Evolutionary conservation across 2,797 vertebrate genomes (phyloP).

Genomic region (Antennarius maculatus): DNA sequence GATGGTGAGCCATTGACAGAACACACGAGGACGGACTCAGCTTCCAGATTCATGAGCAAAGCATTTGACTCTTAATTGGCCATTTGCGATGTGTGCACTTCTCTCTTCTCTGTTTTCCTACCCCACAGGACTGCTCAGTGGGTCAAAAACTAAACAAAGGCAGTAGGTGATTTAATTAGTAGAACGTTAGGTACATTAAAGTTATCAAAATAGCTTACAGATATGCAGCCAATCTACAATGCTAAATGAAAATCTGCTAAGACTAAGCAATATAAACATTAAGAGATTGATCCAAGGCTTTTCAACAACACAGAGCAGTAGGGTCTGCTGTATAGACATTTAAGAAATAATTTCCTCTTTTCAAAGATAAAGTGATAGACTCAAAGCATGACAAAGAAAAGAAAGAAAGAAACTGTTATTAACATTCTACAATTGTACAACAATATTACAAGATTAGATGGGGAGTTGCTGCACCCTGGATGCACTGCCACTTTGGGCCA

Average conservation of each 20-base stretch:
- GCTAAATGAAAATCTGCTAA: not conserved
- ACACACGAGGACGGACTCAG: conserved; percentile 44
- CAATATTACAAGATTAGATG: no score
- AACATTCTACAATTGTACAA: no score
- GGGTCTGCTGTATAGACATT: not conserved
- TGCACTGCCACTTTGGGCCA: no score
- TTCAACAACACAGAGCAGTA: not conserved
- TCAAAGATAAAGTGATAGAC: not conserved
- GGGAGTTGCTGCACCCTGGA: no score
- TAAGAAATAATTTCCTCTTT: not conserved
- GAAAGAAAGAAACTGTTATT: no score
- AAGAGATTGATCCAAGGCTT: no score
- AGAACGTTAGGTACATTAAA: conserved; percentile 1
- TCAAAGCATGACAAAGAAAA: not conserved
- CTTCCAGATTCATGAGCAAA: conserved; percentile 32
- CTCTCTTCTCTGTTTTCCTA: conserved; percentile 21
- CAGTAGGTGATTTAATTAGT: conserved; percentile 37
- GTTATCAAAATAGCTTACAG: conserved; percentile 24
- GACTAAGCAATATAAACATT: not conserved
- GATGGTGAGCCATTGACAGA: conserved; percentile 31
- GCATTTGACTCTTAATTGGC: conserved; percentile 55
- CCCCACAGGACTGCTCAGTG: conserved; percentile 35
- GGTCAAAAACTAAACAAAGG: conserved; percentile 13
- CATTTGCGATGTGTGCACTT: conserved; percentile 50
- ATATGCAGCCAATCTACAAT: conserved; percentile 1